Base-by-base conservation (phyloP, 1,140 invertebrate species). In the Lasioglossum baleicum region DNA sequence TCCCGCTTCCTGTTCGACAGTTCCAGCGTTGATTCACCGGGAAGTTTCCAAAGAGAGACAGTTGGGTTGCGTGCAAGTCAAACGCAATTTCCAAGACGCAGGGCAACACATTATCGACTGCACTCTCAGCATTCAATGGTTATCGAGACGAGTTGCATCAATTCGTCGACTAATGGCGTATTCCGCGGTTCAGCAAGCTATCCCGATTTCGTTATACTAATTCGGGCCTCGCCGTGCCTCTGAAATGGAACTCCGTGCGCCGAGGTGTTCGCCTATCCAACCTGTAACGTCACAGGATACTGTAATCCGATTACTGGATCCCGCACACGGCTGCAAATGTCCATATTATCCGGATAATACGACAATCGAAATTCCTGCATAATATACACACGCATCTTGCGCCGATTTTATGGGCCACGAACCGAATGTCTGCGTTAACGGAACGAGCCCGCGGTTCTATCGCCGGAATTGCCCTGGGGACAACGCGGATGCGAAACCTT, bases 291-390 rank as follows among this genome's bases (percentile, higher is more conserved):
- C 35, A 31, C 22, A 15, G 35, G n/a, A 53, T 64, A 0, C 44
- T 20, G 31, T 78, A 72, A 78, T 78, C 75, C 75, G 68, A 78
- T 64, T 64, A 77, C 31, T 10, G 26, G 31, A 42, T 8, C 17
- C 70, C 53, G 26, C 66, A 20, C 35, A 35, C 44, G 56, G 31
- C 40, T 70, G 40, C 58, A n/a, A 66, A 76, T 51, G 68, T 72
- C 31, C 75, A 11, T 44, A 78, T 78, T 69, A 72, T 56, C 63
- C 63, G 63, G 63, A 66, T 75, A 44, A 66, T 42, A 56, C n/a
- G 64, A n/a, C 31, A 42, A 66, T 64, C 48, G 42, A 75, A 35
- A 66, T 66, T 58, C 73, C 31, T 26, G 7, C 35, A 40, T 26
- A 58, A 48, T 66, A 17, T 58, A 58, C 40, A 26, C 44, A 40